phyloP scores from a whole-genome alignment of 2,888 invertebrate species.

The Mongoloraphidia duomilia region DNA sequence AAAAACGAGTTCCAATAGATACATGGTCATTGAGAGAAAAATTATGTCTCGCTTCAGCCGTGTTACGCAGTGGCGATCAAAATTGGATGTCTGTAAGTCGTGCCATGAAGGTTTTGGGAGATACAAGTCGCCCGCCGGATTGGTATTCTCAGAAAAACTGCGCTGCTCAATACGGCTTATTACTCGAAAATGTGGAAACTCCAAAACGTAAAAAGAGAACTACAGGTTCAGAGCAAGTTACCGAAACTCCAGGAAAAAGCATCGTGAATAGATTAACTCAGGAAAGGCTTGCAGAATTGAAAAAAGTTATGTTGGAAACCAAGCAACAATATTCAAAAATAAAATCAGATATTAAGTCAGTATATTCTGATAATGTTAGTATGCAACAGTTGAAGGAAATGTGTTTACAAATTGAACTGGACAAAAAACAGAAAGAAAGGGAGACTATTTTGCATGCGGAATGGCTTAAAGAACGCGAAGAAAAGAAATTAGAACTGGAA shows the following conservation, averaged over 20 bases:
- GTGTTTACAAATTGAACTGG: constrained; percentile 58
- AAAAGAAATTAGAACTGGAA: constrained; percentile 44
- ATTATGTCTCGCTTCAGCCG: constrained; percentile 72
- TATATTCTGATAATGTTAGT: constrained; percentile 40
- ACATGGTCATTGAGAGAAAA: constrained; percentile 78
- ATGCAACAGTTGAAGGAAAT: constrained; percentile 63
- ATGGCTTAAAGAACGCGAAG: constrained; percentile 51
- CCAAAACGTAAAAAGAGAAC: constrained; percentile 72
- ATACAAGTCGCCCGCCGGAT: constrained; percentile 59
- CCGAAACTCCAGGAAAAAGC: constrained; percentile 62
- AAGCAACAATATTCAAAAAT: constrained; percentile 59
- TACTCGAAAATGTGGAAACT: constrained; percentile 68
- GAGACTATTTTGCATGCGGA: constrained; percentile 46
- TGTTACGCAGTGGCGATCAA: constrained; percentile 73
- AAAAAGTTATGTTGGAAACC: constrained; percentile 52
- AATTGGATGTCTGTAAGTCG: constrained; percentile 85
- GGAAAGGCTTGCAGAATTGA: constrained; percentile 65
- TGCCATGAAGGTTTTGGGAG: constrained; percentile 61
- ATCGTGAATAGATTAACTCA: constrained; percentile 62
- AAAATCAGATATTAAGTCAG: constrained; percentile 43
- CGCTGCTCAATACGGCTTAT: constrained; percentile 73
- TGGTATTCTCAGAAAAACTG: constrained; percentile 89
- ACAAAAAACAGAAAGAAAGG: constrained; percentile 52
- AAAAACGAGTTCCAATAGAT: constrained; percentile 59
- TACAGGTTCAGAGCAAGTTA: constrained; percentile 29